A percentile compares a stretch with the other conserved stretches of the same genome.
phyloP scores from a whole-genome alignment of 2,113 vertebrate genomes.

The Cyphomyrus plagiostoma region DNA sequence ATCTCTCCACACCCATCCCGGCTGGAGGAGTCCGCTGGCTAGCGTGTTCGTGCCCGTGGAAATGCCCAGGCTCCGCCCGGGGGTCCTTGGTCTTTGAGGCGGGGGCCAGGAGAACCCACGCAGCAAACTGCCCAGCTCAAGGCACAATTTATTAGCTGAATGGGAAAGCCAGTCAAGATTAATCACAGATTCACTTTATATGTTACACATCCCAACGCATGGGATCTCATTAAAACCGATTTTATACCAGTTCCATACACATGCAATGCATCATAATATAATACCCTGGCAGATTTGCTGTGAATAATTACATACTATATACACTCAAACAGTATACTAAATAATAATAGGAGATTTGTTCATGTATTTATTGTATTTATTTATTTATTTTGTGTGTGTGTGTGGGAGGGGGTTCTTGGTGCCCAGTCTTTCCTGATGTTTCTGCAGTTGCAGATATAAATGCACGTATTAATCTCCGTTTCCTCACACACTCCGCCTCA shows the following conservation, averaged over 20 bases:
- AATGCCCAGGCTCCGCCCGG: neutral
- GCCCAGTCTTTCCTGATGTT: neutral
- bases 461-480: neutral
- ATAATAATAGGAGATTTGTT: neutral
- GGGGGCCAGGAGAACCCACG: neutral
- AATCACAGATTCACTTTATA: neutral
- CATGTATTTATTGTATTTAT: neutral
- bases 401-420: neutral
- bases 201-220: neutral
- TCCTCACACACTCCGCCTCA: neutral
- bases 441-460: neutral
- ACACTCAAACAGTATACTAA: neutral
- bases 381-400: neutral
- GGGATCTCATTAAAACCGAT: neutral
- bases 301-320: slow-evolving; percentile 1
- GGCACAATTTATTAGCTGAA: neutral
- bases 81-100: neutral
- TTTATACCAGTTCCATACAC: neutral
- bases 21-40: neutral
- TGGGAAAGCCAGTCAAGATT: neutral
- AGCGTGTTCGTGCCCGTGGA: neutral
- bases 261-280: neutral
- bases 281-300: neutral
- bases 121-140: neutral
- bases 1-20: slow-evolving; percentile 14